These are phyloP conservation scores for Dendrocopos noguchii DNA, from an alignment of 2,113 vertebrate genomes.

Conservation along the genomic window DNA sequence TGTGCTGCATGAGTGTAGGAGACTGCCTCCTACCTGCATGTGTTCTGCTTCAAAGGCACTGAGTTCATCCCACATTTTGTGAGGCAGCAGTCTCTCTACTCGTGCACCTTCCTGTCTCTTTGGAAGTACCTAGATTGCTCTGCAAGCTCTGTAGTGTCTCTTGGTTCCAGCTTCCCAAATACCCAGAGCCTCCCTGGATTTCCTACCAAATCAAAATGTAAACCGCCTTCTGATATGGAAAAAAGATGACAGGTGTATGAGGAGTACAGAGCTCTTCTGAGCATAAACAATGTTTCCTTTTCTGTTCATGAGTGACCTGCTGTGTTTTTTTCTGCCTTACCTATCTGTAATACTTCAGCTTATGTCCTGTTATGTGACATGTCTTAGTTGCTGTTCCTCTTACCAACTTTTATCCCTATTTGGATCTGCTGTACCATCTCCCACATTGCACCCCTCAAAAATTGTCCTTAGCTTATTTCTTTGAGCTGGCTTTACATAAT, in stretches of 20 bases:
- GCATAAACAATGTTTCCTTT: neutral
- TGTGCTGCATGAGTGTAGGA: neutral
- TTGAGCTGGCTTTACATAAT: slow-evolving; percentile 33
- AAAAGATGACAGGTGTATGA: neutral
- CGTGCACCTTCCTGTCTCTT: neutral
- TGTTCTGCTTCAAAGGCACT: fast-evolving
- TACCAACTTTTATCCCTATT: neutral
- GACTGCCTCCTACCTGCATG: neutral
- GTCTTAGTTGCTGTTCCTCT: neutral
- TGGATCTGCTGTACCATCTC: neutral
- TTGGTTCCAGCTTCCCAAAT: fast-evolving
- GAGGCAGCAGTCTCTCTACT: neutral
- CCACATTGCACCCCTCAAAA: slow-evolving; percentile 2
- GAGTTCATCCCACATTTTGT: neutral
- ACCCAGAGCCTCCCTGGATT: neutral
- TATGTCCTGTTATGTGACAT: neutral
- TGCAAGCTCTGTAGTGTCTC: neutral
- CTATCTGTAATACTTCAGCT: neutral
- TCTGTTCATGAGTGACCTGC: neutral
- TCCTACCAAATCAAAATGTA: neutral
- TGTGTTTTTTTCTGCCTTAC: neutral
- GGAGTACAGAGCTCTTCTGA: neutral
- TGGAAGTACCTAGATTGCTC: neutral
- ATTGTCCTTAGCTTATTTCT: slow-evolving; percentile 35
- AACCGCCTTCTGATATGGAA: neutral